Evolutionary conservation across 1,140 invertebrate species (phyloP).

Genomic region (Pseudomyrmex gracilis): DNA sequence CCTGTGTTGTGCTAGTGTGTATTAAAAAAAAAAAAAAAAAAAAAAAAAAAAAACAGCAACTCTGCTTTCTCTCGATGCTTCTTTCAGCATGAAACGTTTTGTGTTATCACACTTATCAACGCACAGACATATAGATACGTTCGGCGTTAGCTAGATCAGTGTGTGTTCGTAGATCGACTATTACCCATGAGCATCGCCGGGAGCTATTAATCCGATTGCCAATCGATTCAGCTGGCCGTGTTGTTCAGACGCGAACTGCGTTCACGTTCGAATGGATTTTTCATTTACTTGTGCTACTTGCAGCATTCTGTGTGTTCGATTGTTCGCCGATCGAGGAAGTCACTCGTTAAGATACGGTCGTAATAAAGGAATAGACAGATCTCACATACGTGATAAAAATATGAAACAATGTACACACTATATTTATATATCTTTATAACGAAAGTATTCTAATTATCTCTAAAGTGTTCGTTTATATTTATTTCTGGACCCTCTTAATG

Average conservation of each 20-base stretch:
- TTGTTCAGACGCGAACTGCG: constrained; percentile 38
- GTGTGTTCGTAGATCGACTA: not conserved
- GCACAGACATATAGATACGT: not conserved
- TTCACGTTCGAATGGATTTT: constrained; percentile 61
- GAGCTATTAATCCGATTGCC: constrained; percentile 71
- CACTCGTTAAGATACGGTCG: constrained; percentile 8
- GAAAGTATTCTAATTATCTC: not conserved
- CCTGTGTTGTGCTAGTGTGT: too few species aligned
- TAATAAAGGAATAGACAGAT: not conserved
- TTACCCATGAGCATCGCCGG: not conserved
- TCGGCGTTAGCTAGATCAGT: not conserved
- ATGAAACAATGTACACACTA: not conserved
- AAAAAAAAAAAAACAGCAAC: not conserved
- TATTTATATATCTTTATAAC: not conserved
- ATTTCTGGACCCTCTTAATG: too few species aligned
- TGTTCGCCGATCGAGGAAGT: constrained; percentile 31
- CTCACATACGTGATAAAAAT: not conserved
- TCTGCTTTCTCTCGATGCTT: constrained; percentile 14
- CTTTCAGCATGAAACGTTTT: constrained; percentile 25
- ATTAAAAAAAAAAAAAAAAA: not conserved
- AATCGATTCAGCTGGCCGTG: constrained; percentile 62
- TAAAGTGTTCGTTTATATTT: not conserved
- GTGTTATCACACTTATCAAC: constrained; percentile 42
- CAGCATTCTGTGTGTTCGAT: constrained; percentile 38
- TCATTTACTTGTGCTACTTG: constrained; percentile 63